These are phyloP conservation scores for Agrypnia vestita DNA, from an alignment of 1,140 invertebrate species.

Conservation along the genomic window DNA sequence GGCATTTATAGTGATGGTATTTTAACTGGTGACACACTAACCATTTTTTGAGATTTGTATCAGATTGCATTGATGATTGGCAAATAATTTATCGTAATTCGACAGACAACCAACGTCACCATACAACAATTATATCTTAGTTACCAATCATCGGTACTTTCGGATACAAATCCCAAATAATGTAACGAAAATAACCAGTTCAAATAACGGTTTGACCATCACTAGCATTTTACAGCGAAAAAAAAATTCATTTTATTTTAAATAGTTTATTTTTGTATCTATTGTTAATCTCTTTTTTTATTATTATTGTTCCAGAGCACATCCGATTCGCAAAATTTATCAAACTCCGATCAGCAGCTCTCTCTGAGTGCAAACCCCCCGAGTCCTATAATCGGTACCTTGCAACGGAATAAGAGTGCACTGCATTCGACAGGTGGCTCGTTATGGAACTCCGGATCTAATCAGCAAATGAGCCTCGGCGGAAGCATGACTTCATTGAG, in stretches of 20 bases:
- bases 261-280: neutral
- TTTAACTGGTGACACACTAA: no score
- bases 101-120: no score
- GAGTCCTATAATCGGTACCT: constrained; percentile 63
- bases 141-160: no score
- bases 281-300: neutral
- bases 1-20: no score
- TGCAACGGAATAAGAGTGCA: constrained; percentile 69
- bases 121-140: no score
- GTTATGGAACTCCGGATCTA: constrained; percentile 12
- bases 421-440: constrained; percentile 61
- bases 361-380: constrained; percentile 15
- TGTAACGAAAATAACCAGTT: no score
- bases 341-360: constrained; percentile 5
- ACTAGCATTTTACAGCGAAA: no score
- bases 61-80: no score
- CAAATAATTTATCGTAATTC: no score
- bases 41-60: no score
- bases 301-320: constrained; percentile 66
- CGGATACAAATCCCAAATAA: no score
- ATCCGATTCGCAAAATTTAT: constrained; percentile 63
- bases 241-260: neutral
- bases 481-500: constrained; percentile 67
- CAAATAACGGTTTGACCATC: no score
- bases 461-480: constrained; percentile 58